Conservation (phyloP, 2,797 vertebrate genomes). For the Sebastes trivittatus region DNA sequence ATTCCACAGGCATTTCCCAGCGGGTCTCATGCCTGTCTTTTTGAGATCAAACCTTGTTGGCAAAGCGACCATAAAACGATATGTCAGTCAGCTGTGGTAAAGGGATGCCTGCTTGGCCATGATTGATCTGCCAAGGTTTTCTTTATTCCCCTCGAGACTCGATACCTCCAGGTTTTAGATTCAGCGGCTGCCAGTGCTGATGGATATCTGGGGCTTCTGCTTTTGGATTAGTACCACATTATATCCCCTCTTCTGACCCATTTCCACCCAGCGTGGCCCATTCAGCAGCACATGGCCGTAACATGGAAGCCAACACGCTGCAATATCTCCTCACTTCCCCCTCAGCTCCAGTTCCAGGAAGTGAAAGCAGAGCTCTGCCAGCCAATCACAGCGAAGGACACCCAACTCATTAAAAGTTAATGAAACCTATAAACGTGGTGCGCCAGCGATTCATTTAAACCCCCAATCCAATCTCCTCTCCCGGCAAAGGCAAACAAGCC, state of each 20-base stretch:
- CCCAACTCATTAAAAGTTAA: conserved; percentile 89
- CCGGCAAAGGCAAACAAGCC: conserved; percentile 86
- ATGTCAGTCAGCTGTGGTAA: conserved; percentile 71
- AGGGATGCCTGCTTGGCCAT: conserved; percentile 62
- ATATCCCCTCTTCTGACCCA: conserved; percentile 44
- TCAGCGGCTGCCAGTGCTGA: conserved; percentile 45
- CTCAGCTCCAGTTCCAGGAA: conserved; percentile 74
- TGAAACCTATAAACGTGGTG: conserved; percentile 88
- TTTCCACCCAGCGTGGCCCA: conserved; percentile 55
- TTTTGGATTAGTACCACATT: conserved; percentile 40
- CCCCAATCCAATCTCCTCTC: conserved; percentile 88
- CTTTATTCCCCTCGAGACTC: conserved; percentile 70
- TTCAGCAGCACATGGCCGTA: conserved; percentile 63
- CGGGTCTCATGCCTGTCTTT: conserved; percentile 53
- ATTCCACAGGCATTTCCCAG: conserved; percentile 69
- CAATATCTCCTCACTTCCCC: conserved; percentile 55
- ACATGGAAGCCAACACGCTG: conserved; percentile 65
- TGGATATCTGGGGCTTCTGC: conserved; percentile 53
- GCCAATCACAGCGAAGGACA: conserved; percentile 83
- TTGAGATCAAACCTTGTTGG: conserved; percentile 70
- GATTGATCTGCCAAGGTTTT: conserved; percentile 70
- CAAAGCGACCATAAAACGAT: conserved; percentile 67
- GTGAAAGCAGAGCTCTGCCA: conserved; percentile 71
- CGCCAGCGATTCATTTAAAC: conserved; percentile 87
- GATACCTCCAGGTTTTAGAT: conserved; percentile 60